These are phyloP conservation scores for Drosophila suzukii DNA, from an alignment of 1,140 invertebrate genomes.

Conservation along the genomic window DNA sequence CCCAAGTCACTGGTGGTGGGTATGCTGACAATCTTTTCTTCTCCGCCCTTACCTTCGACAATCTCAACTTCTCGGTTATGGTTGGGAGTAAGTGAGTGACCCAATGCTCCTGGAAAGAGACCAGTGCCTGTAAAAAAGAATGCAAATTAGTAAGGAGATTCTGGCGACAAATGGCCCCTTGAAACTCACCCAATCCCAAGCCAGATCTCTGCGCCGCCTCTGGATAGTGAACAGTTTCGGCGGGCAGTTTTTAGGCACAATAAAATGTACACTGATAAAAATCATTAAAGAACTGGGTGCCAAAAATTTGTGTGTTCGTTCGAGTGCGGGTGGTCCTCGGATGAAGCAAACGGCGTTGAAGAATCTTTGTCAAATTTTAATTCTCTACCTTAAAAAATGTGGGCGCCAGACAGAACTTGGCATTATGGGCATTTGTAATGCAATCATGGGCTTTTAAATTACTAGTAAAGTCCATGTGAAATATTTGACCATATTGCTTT, in stretches of 20 bases:
- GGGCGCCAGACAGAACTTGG: too few relatives aligned
- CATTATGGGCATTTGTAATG: too few relatives aligned
- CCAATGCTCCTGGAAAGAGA: slow-evolving; percentile 73
- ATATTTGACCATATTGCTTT: too few relatives aligned
- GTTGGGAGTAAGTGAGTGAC: slow-evolving; percentile 72
- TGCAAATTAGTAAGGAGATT: not conserved
- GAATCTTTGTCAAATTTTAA: too few relatives aligned
- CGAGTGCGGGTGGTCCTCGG: too few relatives aligned
- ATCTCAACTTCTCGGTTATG: slow-evolving; percentile 70
- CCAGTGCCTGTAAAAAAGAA: slow-evolving; percentile 60
- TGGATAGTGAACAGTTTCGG: slow-evolving; percentile 71
- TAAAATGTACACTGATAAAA: too few relatives aligned
- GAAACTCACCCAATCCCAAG: slow-evolving; percentile 67
- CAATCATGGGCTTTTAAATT: too few relatives aligned
- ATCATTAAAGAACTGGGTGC: too few relatives aligned
- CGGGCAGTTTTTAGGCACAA: slow-evolving; percentile 43
- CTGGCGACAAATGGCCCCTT: not conserved
- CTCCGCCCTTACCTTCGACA: slow-evolving; percentile 29
- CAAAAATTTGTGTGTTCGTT: too few relatives aligned
- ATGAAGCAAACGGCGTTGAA: too few relatives aligned
- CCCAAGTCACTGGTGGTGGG: slow-evolving; percentile 67
- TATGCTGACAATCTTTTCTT: slow-evolving; percentile 80
- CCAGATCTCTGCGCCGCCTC: slow-evolving; percentile 66
- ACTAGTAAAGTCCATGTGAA: too few relatives aligned
- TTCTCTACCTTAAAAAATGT: too few relatives aligned